Base-by-base conservation (phyloP, 2,113 vertebrate species). In the Scomber japonicus region DNA sequence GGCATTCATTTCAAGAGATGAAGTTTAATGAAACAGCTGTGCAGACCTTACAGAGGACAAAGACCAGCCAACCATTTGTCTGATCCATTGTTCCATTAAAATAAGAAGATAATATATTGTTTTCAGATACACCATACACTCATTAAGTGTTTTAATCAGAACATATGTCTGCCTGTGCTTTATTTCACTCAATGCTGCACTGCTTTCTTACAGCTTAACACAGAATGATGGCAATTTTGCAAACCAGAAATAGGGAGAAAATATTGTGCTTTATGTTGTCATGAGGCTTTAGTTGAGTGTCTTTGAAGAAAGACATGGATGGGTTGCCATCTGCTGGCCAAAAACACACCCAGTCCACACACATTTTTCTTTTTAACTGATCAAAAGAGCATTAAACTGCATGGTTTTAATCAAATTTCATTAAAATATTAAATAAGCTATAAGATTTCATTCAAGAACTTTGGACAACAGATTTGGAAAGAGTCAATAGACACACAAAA, bases 281-380 rank as follows among this genome's bases (percentile, higher is more conserved):
- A 40, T 40, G 7, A 40, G 35, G 8, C 35, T 40, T 7, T 2
- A 24, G 13, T n/a, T 44, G 2, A 71, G 9, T 67, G 17, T 68
- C 19, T 51, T 27, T 48, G 15, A 55, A 72, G 5, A 9, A 44
- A 53, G 35, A 11, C 7, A 60, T 44, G 5, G 5, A 56, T 67
- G 17, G 56, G 35, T 40, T 40, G 35, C 82, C 75, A 75, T 68
- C 82, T 80, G 75, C 70, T 86, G 88, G 75, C 19, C 12, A 45
- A 9, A 53, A 69, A 64, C 7, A 54, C 14, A 53, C 5, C 64
- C 3, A 13, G 17, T 31, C 1, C 0, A 15, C 27, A 13, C 44
- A 50, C 24, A 30, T 9, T 13, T 27, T 9, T 21, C 24, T 14
- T 3, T 40, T 13, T 46, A 19, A 51, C 19, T 60, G 64, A 13